Base-by-base conservation (phyloP, 2,888 invertebrate species). In the Blera fallax region DNA sequence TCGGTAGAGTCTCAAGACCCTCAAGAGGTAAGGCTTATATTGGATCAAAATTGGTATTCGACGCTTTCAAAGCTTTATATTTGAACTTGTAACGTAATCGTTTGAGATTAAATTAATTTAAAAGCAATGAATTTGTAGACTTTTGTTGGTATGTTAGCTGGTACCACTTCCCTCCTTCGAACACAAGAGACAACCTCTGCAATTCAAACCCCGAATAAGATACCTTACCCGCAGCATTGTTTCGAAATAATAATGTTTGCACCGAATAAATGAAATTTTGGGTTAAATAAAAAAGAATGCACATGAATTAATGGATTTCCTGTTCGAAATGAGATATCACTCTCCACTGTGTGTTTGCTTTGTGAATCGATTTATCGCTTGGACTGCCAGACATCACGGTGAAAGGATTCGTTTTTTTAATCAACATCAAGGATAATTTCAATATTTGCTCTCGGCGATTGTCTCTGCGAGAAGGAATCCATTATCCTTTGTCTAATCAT, bases 191-290 rank as follows among this genome's bases (percentile, higher is more conserved):
- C 1, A 21, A 34, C 48, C n/a, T 21, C 21, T 65, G 27, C 27
- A 16, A 11, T 43, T 24, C 43, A 29, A 6, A n/a, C 18, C 32
- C 11, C 34, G 14, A 27, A 34, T 58, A 10, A 54, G 16, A 7
- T 34, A 21, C 60, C 14, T 16, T 24, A 45, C 21, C 14, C n/a
- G 24, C 21, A 21, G 32, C 60, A 40, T 62, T 58, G 52, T 73
- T n/a, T 73, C 58, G 60, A 52, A 65, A 65, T 80, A 80, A 80
- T 80, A 73, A 60, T 80, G 67, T 80, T 80, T 80, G 73, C 65
- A 29, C 10, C 48, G 56, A 76, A 48, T 64, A 43, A 64, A 65
- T 56, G 56, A 52, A 77, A 37, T 69, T 65, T n/a, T n/a, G n/a
- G n/a, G n/a, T n/a, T 48, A 43, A 56, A 73, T 73, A 11, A 5